Percentiles rank a stretch among this genome's conserved stretches.
phyloP scores from a whole-genome alignment of 2,113 vertebrate species.

The Engystomops pustulosus region DNA sequence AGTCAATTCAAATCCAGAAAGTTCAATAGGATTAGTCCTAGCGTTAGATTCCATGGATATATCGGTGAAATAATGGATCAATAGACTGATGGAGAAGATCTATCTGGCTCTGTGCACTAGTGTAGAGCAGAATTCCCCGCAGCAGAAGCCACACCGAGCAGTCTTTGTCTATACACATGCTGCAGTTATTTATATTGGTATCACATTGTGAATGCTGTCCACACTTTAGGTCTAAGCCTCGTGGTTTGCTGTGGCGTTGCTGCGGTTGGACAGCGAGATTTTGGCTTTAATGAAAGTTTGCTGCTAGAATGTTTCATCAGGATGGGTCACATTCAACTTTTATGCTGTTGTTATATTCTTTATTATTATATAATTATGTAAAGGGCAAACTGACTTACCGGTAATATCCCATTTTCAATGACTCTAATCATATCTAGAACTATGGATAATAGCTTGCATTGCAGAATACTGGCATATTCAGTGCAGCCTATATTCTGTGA shows the following conservation, averaged over 20 bases:
- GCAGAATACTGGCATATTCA: not conserved
- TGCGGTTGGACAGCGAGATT: no score
- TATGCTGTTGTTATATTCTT: no score
- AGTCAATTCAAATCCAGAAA: not conserved
- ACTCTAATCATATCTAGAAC: no score
- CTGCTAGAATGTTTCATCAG: no score
- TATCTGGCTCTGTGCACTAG: not conserved
- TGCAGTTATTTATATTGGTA: constrained; percentile 14
- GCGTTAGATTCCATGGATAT: not conserved
- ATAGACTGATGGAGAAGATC: not conserved
- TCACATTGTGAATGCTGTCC: not conserved
- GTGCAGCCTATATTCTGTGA: not conserved
- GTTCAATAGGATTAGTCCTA: not conserved
- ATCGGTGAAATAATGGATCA: not conserved
- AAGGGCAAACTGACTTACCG: no score
- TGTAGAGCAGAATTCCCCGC: not conserved
- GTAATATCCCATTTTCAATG: no score
- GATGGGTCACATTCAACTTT: no score
- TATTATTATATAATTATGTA: no score
- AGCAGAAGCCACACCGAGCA: constrained; percentile 5
- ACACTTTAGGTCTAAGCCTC: not conserved
- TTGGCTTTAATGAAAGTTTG: no score
- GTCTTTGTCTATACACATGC: constrained; percentile 1
- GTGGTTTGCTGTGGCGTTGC: not conserved
- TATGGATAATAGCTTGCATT: no score